Base-by-base conservation (phyloP, 2,888 invertebrate genomes). In the Copidosoma aretas region DNA sequence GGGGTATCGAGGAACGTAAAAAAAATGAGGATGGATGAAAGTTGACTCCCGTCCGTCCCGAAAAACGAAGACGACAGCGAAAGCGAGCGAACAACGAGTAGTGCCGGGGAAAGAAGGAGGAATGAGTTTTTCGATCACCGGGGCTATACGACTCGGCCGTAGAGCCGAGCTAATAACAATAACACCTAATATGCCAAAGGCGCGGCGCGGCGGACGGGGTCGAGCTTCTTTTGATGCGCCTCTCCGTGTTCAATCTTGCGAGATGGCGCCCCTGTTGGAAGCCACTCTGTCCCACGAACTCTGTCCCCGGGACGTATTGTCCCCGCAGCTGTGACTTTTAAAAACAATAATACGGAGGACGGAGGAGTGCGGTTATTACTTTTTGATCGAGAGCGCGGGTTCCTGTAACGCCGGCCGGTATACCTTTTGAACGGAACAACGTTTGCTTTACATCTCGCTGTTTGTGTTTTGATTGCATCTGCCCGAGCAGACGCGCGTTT, bases 111-210 rank as follows among this genome's bases (percentile, higher is more conserved):
- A 49, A 61, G 51, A 19, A 24, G 25, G 32, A 14, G 59, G 43
- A 46, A 71, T 73, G 58, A 74, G 72, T 61, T 62, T 73, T 74
- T 74, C 70, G 51, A 52, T 54, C 56, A 24, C 57, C 56, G 67
- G 64, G 14, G 43, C 15, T n/a, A 22, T 1, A 5, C 17, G 22
- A 15, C 3, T 43, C n/a, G 24, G 17, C n/a, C 43, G 10, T 60
- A 10, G 17, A 17, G 32, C 10, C 19, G 14, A 1, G 17, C 25
- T 57, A 25, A 46, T 63, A 67, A 32, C 52, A 60, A 60, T 64
- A 57, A 60, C 52, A 57, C n/a, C 17, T 64, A 68, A 32, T 32
- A 32, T 32, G 32, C 32, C 32, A 32, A 32, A 32, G 32, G 32
- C 56, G 19, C 22, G 59, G 10, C 46, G 39, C 12, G n/a, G 41